Evolutionary conservation across 2,888 invertebrate species (phyloP).

Genomic region (Eupithecia insigniata): DNA sequence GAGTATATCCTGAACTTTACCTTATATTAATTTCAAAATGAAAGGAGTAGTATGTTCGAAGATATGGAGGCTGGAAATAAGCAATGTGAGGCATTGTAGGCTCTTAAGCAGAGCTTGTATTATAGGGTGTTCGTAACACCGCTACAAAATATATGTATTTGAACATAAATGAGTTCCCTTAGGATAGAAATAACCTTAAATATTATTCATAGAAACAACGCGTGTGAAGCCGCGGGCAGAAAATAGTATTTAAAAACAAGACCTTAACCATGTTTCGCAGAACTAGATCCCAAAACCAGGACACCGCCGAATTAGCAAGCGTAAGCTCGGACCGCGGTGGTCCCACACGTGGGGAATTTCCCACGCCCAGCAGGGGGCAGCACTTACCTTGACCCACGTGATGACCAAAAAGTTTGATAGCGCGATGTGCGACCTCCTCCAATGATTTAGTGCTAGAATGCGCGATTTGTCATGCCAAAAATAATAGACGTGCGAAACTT

Average conservation of each 20-base stretch:
- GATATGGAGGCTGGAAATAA: no score
- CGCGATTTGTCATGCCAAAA: constrained; percentile 12
- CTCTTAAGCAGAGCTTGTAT: no score
- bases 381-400: constrained; percentile 36
- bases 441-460: constrained; percentile 29
- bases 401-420: constrained; percentile 41
- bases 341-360: constrained; percentile 63
- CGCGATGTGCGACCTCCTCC: constrained; percentile 59
- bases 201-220: neutral
- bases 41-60: no score
- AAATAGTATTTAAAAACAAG: neutral
- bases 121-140: no score
- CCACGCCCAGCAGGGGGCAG: constrained; percentile 70
- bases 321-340: constrained; percentile 57
- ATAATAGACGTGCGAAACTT: neutral
- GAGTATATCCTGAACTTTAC: no score
- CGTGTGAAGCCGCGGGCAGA: neutral
- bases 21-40: no score
- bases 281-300: constrained; percentile 9
- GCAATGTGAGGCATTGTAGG: no score
- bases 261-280: neutral
- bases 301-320: constrained; percentile 30
- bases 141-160: no score
- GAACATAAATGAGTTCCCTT: neutral
- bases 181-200: neutral